Conservation (phyloP, 2,113 vertebrate genomes). For the Chaetura pelagica region DNA sequence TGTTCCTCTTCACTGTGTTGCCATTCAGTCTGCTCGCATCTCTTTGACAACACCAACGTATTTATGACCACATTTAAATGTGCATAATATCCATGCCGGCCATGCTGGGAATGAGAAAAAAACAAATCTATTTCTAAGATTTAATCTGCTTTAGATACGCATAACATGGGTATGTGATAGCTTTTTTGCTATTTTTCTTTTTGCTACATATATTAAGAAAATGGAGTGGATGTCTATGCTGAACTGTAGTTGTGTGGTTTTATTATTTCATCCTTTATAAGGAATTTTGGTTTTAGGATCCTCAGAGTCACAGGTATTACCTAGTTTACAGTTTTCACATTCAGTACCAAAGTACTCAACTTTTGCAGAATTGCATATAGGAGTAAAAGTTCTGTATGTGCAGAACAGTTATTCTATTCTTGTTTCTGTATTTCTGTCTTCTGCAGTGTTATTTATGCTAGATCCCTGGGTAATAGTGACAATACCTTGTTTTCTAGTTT, state of each 20-base stretch:
- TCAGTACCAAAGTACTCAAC: not conserved
- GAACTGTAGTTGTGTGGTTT: not conserved
- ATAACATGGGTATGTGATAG: rapidly evolving
- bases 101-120: not conserved
- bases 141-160: not conserved
- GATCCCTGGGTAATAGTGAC: not conserved
- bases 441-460: not conserved
- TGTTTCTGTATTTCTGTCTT: not conserved
- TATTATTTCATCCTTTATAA: not conserved
- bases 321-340: not conserved
- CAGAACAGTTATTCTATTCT: not conserved
- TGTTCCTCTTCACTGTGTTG: not conserved
- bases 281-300: not conserved
- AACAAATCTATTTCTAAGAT: not conserved
- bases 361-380: not conserved
- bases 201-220: not conserved
- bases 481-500: not conserved
- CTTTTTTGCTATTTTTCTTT: not conserved
- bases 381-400: not conserved
- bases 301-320: not conserved
- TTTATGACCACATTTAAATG: not conserved
- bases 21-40: not conserved
- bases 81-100: not conserved
- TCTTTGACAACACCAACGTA: not conserved
- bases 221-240: rapidly evolving